phyloP scores from a whole-genome alignment of 2,797 vertebrate genomes.

The Pangasius djambal region DNA sequence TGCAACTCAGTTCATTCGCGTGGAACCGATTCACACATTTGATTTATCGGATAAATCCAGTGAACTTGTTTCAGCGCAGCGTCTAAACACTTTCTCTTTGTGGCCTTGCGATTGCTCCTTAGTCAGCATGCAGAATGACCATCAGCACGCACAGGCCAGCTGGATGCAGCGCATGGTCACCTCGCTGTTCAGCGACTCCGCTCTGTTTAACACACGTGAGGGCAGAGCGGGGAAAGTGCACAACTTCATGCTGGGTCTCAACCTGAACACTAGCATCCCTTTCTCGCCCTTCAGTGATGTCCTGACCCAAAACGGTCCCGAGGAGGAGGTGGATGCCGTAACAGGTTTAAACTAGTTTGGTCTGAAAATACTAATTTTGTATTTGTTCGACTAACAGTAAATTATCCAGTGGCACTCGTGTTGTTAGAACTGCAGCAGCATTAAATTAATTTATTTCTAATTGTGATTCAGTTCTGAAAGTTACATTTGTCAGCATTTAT shows the following conservation, averaged over 20 bases:
- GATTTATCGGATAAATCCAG: background rate
- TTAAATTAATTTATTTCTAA: background rate
- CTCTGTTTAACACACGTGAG: slow-evolving; percentile 93
- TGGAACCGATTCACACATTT: background rate
- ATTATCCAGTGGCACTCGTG: background rate
- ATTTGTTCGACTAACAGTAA: too few species aligned
- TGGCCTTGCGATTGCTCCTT: slow-evolving; percentile 46
- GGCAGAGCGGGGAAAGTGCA: slow-evolving; percentile 96
- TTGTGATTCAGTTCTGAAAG: background rate
- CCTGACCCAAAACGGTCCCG: slow-evolving; percentile 67
- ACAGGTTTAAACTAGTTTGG: slow-evolving; percentile 75
- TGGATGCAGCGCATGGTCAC: slow-evolving; percentile 95
- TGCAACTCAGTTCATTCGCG: background rate
- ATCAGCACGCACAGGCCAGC: slow-evolving; percentile 82
- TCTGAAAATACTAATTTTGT: background rate
- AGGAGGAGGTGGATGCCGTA: slow-evolving; percentile 86
- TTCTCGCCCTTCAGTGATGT: slow-evolving; percentile 78
- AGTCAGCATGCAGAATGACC: slow-evolving; percentile 76
- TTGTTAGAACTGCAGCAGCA: background rate
- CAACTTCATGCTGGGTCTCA: slow-evolving; percentile 98
- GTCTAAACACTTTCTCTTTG: slow-evolving; percentile 67
- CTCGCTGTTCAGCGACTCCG: slow-evolving; percentile 86
- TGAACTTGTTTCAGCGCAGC: background rate
- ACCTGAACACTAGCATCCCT: slow-evolving; percentile 87
- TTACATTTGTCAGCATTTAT: background rate